Conservation (phyloP, 2,797 vertebrate genomes). For the Distichodus sexfasciatus region DNA sequence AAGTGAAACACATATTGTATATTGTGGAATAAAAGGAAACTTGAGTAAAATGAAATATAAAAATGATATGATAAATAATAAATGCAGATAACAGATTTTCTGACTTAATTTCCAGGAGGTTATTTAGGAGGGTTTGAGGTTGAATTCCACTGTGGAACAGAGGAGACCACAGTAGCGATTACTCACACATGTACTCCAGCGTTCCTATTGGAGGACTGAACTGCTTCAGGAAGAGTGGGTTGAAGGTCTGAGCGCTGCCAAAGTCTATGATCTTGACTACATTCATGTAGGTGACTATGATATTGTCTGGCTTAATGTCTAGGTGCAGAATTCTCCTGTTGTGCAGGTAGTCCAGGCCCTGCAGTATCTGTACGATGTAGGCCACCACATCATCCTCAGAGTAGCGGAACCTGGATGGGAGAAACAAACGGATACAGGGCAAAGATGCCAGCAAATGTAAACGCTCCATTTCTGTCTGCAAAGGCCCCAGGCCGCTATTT, state of each 20-base stretch:
- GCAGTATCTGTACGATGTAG: slow-evolving; percentile 88
- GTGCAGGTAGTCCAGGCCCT: slow-evolving; percentile 94
- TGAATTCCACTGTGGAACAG: slow-evolving; percentile 6
- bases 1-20: neutral
- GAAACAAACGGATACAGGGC: neutral
- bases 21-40: neutral
- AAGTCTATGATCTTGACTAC: slow-evolving; percentile 96
- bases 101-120: neutral
- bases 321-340: slow-evolving; percentile 87
- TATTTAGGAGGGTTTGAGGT: slow-evolving; percentile 2
- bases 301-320: slow-evolving; percentile 94
- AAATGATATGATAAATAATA: neutral
- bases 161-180: neutral
- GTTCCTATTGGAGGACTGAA: slow-evolving; percentile 88
- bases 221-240: slow-evolving; percentile 88
- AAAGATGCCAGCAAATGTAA: neutral
- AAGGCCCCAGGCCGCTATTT: neutral
- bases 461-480: neutral
- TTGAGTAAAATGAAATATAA: neutral
- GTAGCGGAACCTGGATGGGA: slow-evolving; percentile 85
- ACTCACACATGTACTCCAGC: slow-evolving; percentile 94
- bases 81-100: neutral
- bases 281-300: slow-evolving; percentile 87
- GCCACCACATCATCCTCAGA: slow-evolving; percentile 94
- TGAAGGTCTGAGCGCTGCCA: slow-evolving; percentile 90